phyloP scores from a whole-genome alignment of 2,888 invertebrate species.

The Drosophila peninsularis region DNA sequence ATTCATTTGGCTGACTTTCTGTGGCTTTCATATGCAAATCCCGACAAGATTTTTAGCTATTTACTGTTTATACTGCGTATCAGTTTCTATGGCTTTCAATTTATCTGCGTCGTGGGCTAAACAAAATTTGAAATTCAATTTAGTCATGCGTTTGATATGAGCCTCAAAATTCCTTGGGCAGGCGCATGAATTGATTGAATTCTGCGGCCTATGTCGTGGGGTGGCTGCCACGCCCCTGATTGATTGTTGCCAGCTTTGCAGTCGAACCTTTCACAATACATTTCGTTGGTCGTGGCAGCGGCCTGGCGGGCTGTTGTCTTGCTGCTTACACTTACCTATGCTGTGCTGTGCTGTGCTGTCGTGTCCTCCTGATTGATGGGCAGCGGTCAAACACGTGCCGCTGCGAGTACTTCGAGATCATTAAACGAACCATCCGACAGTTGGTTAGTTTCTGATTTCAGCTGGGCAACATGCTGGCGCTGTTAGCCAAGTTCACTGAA shows the following conservation, averaged over 20 bases:
- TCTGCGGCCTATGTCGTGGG: slow-evolving; percentile 32
- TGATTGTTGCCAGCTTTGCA: slow-evolving; percentile 51
- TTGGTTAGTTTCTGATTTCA: slow-evolving; percentile 35
- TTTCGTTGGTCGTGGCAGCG: slow-evolving; percentile 3
- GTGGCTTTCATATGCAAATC: slow-evolving; percentile 52
- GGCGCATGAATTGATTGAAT: slow-evolving; percentile 65
- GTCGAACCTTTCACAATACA: slow-evolving; percentile 31
- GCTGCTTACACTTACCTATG: slow-evolving; percentile 37
- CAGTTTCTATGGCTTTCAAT: slow-evolving; percentile 57
- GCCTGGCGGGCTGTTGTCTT: no score
- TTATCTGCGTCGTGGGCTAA: slow-evolving; percentile 37
- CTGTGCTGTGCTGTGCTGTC: slow-evolving; percentile 34
- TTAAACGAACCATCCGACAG: slow-evolving; percentile 39
- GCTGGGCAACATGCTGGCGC: slow-evolving; percentile 5
- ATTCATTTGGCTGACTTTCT: slow-evolving; percentile 33
- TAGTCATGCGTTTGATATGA: slow-evolving; percentile 58
- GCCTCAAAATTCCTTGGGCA: slow-evolving; percentile 57
- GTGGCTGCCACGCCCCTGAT: slow-evolving; percentile 45
- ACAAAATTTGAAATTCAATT: slow-evolving; percentile 51
- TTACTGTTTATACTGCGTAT: slow-evolving; percentile 62
- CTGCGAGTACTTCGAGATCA: slow-evolving; percentile 43
- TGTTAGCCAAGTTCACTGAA: slow-evolving; percentile 61
- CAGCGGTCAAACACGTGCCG: slow-evolving; percentile 55
- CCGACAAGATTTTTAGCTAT: slow-evolving; percentile 33
- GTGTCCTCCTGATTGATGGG: slow-evolving; percentile 60